A percentile compares a stretch with the other conserved stretches of the same genome.
These are phyloP conservation scores for Mayetiola destructor DNA, from an alignment of 2,888 invertebrate genomes.

Conservation along the genomic window DNA sequence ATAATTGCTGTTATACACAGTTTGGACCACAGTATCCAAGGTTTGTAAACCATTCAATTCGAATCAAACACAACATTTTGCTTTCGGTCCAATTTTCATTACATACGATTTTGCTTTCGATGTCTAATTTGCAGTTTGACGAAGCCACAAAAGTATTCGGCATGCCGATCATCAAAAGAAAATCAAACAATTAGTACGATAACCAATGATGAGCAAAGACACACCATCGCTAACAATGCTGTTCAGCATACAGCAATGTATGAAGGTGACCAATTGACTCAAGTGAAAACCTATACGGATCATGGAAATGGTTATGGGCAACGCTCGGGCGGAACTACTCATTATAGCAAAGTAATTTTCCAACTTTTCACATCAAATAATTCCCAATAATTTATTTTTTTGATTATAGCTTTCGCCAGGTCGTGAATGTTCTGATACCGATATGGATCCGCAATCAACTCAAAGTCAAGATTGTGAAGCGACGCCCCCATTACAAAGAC, in stretches of 20 bases:
- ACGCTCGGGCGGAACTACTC: constrained; percentile 52
- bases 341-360: constrained; percentile 77
- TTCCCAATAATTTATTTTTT: background rate
- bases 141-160: constrained; percentile 51
- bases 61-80: too few species aligned
- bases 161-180: constrained; percentile 42
- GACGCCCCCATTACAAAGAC: constrained; percentile 72
- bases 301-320: constrained; percentile 70
- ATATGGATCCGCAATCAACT: constrained; percentile 77
- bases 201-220: constrained; percentile 38
- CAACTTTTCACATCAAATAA: background rate
- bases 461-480: constrained; percentile 89
- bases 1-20: constrained; percentile 88
- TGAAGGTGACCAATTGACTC: constrained; percentile 56
- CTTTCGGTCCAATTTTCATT: background rate
- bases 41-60: constrained; percentile 39
- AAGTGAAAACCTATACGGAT: constrained; percentile 92
- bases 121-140: constrained; percentile 38
- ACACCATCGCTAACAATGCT: constrained; percentile 28
- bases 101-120: too few species aligned
- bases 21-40: constrained; percentile 97
- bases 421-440: constrained; percentile 66
- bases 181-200: constrained; percentile 36
- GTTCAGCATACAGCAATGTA: constrained; percentile 32
- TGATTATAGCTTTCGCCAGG: constrained; percentile 60